Base-by-base conservation (phyloP, 2,888 invertebrate genomes). In the Caenorhabditis sinica region DNA sequence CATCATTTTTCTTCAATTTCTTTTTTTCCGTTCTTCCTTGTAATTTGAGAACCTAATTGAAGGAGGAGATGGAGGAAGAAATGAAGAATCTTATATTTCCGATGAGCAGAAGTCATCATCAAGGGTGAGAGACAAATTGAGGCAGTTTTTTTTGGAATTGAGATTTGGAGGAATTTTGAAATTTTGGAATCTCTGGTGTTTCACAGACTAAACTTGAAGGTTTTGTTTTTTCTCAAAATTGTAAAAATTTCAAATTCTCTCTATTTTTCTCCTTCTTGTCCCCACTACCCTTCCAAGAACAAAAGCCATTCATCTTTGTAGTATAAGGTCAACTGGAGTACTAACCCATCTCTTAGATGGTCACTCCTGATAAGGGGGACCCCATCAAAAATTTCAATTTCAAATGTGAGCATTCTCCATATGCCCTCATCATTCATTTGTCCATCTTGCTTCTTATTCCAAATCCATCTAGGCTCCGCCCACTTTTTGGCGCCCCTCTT, bases 1-100 rank as follows among this genome's bases (percentile, higher is more conserved):
- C n/a, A n/a, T n/a, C n/a, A n/a, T 17, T 49, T 45, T n/a, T 11
- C 13, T 33, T 30, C 11, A 13, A n/a, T 23, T 23, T 51, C 23
- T 23, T 45, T 15, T 25, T 49, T 23, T 25, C 45, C 28, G 28
- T 58, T n/a, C 51, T 25, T 68, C 51, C 61, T 1, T 53, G 74
- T 53, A 74, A 74, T 63, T 40, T 23, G 74, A 74, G 40, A 74
- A 53, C 53, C 36, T 53, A 30, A n/a, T 45, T 33, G 33, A 33
- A 33, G 33, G 8, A n/a, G n/a, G n/a, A n/a, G n/a, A 6, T 33
- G 33, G 33, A 6, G 4, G 33, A 33, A 6, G 33, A 33, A 33
- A 8, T 6, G 33, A 60, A 20, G 72, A 60, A 20, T 30, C 60
- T 72, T 58, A 40, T 43, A 65, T 65, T 65, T 65, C 65, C 23